Conservation (phyloP, 2,113 vertebrate genomes). For the Thamnaconus septentrionalis region DNA sequence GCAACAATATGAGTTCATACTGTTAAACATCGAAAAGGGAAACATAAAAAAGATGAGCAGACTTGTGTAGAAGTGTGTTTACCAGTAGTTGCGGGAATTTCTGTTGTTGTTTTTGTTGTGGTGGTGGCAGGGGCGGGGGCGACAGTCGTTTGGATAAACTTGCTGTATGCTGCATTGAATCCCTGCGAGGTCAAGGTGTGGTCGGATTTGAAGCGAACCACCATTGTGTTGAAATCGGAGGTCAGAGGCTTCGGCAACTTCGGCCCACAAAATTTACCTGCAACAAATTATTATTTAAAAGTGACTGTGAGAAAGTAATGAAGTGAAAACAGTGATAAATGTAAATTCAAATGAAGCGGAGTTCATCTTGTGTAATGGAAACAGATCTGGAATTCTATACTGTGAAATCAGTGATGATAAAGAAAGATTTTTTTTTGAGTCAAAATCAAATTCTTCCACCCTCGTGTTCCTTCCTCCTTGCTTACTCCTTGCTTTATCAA, state of each 20-base stretch:
- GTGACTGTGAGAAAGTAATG: too few species aligned
- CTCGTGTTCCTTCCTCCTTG: not conserved
- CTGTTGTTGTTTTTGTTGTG: constrained; percentile 1
- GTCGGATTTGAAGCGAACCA: constrained; percentile 74
- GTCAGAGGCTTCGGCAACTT: constrained; percentile 51
- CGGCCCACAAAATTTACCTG: constrained; percentile 70
- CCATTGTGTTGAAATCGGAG: constrained; percentile 63
- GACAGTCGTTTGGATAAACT: constrained; percentile 51
- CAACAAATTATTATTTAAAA: too few species aligned
- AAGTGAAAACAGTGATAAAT: too few species aligned
- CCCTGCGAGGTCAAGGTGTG: constrained; percentile 60
- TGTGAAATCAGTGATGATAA: too few species aligned
- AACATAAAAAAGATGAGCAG: too few species aligned
- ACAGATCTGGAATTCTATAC: not conserved
- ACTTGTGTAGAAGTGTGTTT: constrained; percentile 1
- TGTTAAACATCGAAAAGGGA: too few species aligned
- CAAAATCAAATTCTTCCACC: too few species aligned
- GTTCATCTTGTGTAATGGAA: not conserved
- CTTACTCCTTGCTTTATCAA: too few species aligned
- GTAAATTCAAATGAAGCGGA: too few species aligned
- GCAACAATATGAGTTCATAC: too few species aligned
- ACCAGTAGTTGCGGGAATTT: constrained; percentile 24
- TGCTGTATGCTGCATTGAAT: constrained; percentile 71
- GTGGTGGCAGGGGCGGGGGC: constrained; percentile 13
- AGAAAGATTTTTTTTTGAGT: not conserved